Evolutionary conservation across 2,113 vertebrate genomes (phyloP).

Genomic region (Saccopteryx bilineata): DNA sequence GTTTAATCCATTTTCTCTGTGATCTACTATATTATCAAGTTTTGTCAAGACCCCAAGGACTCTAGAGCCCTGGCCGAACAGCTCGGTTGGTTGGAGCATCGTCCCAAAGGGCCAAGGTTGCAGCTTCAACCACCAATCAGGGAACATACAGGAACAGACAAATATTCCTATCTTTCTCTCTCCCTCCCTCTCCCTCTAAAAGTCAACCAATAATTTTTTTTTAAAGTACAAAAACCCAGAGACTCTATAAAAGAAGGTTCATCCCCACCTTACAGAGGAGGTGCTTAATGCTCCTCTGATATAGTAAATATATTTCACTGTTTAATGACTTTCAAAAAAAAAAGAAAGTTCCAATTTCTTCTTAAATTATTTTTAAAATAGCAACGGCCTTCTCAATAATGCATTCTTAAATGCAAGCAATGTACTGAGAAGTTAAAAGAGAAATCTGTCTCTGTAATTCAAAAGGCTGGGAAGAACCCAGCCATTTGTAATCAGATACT

Average conservation of each 20-base stretch:
- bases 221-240: background rate
- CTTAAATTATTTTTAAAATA: slow-evolving; percentile 61
- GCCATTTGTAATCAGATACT: slow-evolving; percentile 44
- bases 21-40: background rate
- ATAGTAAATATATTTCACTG: background rate
- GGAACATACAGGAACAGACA: too few relatives aligned
- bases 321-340: background rate
- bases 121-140: too few relatives aligned
- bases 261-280: background rate
- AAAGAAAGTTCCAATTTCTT: slow-evolving; percentile 37
- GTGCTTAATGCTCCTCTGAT: background rate
- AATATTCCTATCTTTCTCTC: too few relatives aligned
- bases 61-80: background rate
- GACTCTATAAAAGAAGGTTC: background rate
- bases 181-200: too few relatives aligned
- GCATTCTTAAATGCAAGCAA: slow-evolving; percentile 20
- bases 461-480: background rate
- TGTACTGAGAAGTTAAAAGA: background rate
- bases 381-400: slow-evolving; percentile 24
- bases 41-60: background rate
- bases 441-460: background rate
- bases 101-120: too few relatives aligned
- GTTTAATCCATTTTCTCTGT: slow-evolving; percentile 18
- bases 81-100: too few relatives aligned
- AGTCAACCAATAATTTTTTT: too few relatives aligned